Evolutionary conservation across 2,888 invertebrate species (phyloP).

Genomic region (Idaea biselata): DNA sequence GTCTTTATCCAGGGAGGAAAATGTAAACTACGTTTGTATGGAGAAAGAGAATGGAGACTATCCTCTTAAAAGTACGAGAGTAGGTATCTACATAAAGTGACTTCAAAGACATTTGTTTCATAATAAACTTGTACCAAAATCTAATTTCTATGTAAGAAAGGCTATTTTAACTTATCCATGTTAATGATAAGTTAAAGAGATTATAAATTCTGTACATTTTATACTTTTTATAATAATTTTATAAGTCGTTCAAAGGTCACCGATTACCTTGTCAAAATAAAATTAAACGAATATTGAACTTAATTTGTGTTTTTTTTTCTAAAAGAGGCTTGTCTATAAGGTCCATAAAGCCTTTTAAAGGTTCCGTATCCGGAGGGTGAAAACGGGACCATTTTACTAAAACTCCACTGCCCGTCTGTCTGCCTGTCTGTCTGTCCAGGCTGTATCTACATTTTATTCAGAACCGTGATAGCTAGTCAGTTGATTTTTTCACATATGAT

Average conservation of each 20-base stretch:
- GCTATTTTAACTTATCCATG: slow-evolving; percentile 69
- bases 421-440: too few species aligned
- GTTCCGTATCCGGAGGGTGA: too few species aligned
- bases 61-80: too few species aligned
- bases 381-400: too few species aligned
- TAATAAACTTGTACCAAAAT: slow-evolving; percentile 61
- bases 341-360: too few species aligned
- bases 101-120: background rate
- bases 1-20: too few species aligned
- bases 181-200: slow-evolving; percentile 65
- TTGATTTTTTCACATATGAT: too few species aligned
- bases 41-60: too few species aligned
- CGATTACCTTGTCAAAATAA: slow-evolving; percentile 77
- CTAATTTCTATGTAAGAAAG: slow-evolving; percentile 54
- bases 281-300: slow-evolving; percentile 72
- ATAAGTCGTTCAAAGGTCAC: slow-evolving; percentile 76
- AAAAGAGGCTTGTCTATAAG: background rate
- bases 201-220: slow-evolving; percentile 68
- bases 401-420: too few species aligned
- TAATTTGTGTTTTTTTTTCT: slow-evolving; percentile 43
- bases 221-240: slow-evolving; percentile 70
- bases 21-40: too few species aligned
- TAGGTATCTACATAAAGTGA: background rate
- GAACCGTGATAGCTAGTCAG: too few species aligned
- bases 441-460: too few species aligned